phyloP scores from a whole-genome alignment of 2,888 invertebrate genomes.

The Erannis defoliaria region DNA sequence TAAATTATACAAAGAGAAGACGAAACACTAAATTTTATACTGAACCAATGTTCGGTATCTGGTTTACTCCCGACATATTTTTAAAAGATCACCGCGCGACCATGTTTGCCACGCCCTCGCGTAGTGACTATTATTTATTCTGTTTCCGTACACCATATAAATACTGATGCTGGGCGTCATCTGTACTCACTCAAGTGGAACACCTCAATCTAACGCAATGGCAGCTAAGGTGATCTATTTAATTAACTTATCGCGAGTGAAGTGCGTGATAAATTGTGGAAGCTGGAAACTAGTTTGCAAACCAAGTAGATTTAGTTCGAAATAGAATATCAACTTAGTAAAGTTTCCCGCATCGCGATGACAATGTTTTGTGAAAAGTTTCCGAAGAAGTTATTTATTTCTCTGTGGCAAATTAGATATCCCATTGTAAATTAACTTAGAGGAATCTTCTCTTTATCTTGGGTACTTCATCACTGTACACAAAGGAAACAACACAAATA shows the following conservation, averaged over 20 bases:
- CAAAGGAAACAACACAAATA: no score
- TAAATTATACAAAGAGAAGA: background rate
- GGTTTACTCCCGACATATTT: slow-evolving; percentile 44
- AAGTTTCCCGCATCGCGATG: background rate
- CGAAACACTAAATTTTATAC: slow-evolving; percentile 14
- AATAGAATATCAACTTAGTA: background rate
- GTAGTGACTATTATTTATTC: slow-evolving; percentile 42
- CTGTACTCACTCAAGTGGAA: slow-evolving; percentile 73
- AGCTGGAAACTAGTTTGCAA: slow-evolving; percentile 25
- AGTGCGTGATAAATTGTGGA: slow-evolving; percentile 29
- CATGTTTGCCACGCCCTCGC: slow-evolving; percentile 74
- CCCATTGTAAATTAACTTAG: no score
- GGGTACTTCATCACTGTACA: no score
- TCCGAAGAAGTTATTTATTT: no score
- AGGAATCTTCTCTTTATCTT: no score
- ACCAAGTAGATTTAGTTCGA: slow-evolving; percentile 2
- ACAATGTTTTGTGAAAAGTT: background rate
- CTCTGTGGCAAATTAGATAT: no score
- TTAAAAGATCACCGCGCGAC: slow-evolving; percentile 76
- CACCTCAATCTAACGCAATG: slow-evolving; percentile 76
- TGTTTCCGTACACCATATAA: slow-evolving; percentile 63
- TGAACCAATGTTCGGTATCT: slow-evolving; percentile 26
- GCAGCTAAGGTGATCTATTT: slow-evolving; percentile 77
- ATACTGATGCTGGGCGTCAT: slow-evolving; percentile 64
- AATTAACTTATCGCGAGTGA: slow-evolving; percentile 50